These are phyloP conservation scores for Axinella damicornis DNA, from an alignment of 37 sponge, comb jelly and placozoan species.

Conservation along the genomic window DNA sequence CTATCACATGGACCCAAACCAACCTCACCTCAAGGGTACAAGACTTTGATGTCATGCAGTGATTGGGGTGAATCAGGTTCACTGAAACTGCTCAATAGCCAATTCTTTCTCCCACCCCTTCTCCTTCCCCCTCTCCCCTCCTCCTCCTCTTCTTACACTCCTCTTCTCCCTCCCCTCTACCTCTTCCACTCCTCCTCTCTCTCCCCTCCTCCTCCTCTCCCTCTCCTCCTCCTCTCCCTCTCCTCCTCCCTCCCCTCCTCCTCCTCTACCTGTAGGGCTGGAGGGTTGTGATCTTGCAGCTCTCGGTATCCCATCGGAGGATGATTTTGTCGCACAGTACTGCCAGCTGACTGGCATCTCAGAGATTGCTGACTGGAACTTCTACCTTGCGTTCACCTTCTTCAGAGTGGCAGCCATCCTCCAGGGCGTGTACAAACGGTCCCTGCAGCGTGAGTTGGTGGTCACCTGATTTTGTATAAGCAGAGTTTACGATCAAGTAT, in stretches of 20 bases:
- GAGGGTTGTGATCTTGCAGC: slow-evolving; percentile 34
- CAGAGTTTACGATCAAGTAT: no score
- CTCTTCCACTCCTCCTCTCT: no score
- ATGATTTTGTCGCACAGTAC: slow-evolving; percentile 50
- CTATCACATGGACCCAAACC: slow-evolving; percentile 59
- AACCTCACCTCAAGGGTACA: slow-evolving; percentile 51
- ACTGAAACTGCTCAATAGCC: no score
- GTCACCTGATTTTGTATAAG: not conserved
- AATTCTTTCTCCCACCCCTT: no score
- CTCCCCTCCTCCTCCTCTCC: no score
- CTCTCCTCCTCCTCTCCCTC: not conserved
- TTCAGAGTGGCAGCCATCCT: slow-evolving; percentile 84
- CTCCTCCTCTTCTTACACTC: no score
- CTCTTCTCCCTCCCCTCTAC: no score
- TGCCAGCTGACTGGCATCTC: slow-evolving; percentile 56
- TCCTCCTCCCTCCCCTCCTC: no score
- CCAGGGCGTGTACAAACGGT: slow-evolving; percentile 84
- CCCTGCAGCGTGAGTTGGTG: slow-evolving; percentile 51
- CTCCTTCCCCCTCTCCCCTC: no score
- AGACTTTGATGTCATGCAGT: no score
- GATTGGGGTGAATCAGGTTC: no score
- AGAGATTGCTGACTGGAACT: slow-evolving; percentile 57
- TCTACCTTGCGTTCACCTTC: slow-evolving; percentile 81
- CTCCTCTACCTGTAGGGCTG: slow-evolving; percentile 42
- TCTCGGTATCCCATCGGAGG: slow-evolving; percentile 76